Evolutionary conservation across 2,113 vertebrate genomes (phyloP).

Genomic region (Thinocorus orbignyianus): DNA sequence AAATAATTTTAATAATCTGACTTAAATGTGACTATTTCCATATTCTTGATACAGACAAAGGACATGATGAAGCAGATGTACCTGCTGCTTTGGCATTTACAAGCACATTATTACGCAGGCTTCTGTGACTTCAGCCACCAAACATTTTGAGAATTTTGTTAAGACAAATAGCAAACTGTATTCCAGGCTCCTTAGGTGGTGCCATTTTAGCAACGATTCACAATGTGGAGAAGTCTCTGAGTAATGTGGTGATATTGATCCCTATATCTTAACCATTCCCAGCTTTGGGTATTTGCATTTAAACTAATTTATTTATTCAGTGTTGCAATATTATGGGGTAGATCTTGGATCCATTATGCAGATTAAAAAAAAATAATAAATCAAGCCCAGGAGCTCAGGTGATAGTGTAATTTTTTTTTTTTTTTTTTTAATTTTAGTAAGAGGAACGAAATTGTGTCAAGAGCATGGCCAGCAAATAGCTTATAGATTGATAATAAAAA

Average conservation of each 20-base stretch:
- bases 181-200: neutral
- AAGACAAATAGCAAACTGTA: neutral
- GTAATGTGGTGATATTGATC: neutral
- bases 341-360: neutral
- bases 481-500: neutral
- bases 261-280: neutral
- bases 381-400: neutral
- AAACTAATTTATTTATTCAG: neutral
- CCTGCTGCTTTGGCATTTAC: neutral
- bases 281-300: neutral
- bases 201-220: neutral
- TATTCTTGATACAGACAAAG: neutral
- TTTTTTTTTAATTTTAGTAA: neutral
- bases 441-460: neutral
- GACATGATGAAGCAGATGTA: neutral
- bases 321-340: neutral
- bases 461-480: neutral
- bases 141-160: neutral
- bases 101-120: neutral
- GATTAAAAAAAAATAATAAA: neutral
- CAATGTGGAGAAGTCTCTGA: neutral
- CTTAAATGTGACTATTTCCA: neutral
- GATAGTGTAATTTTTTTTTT: neutral
- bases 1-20: neutral
- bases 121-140: neutral